These are phyloP conservation scores for Himalopsyche kuldschensis DNA, from an alignment of 2,888 invertebrate genomes.

Conservation along the genomic window DNA sequence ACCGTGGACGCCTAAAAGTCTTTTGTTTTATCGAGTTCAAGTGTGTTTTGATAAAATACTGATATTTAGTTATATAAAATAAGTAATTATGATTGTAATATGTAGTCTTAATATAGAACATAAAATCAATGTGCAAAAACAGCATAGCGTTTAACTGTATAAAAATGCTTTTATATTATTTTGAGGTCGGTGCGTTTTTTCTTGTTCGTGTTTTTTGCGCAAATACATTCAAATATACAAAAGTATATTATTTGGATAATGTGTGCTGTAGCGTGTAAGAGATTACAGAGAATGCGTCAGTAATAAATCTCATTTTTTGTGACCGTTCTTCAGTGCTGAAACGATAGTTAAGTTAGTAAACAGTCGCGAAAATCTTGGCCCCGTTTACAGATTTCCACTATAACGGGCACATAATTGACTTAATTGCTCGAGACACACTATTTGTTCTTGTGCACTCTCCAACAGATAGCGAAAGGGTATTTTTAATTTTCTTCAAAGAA, in stretches of 20 bases:
- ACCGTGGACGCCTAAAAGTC: too few relatives aligned
- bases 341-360: not conserved
- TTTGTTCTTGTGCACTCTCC: not conserved
- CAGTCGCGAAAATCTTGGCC: slow-evolving; percentile 2
- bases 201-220: not conserved
- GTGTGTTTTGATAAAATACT: too few relatives aligned
- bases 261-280: not conserved
- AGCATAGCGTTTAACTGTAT: not conserved
- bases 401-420: slow-evolving; percentile 3
- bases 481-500: not conserved
- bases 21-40: too few relatives aligned
- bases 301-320: not conserved
- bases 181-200: not conserved
- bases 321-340: not conserved
- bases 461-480: not conserved
- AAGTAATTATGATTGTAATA: too few relatives aligned
- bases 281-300: not conserved
- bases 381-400: not conserved
- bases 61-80: too few relatives aligned
- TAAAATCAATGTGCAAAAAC: too few relatives aligned
- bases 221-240: not conserved
- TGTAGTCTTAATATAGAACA: too few relatives aligned
- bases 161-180: not conserved
- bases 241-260: not conserved
- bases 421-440: not conserved